Base-by-base conservation (phyloP, 2,113 vertebrate species). In the Lophochroa leadbeateri region DNA sequence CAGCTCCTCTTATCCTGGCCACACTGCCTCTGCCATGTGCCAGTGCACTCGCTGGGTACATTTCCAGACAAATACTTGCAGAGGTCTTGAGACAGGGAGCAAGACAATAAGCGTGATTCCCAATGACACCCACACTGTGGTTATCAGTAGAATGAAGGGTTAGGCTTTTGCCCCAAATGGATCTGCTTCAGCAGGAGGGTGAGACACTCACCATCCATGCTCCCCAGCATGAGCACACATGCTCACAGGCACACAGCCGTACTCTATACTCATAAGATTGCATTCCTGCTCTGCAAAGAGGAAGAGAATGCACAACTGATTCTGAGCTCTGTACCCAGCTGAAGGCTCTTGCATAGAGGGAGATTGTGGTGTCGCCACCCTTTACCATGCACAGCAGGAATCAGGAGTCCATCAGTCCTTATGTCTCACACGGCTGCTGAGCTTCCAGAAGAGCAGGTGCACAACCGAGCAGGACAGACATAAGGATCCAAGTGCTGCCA, bases 71-170 rank as follows among this genome's bases (percentile, higher is more conserved):
- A 86, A 61, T 43, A 19, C 3, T 52, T 68, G 20, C 74, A 61
- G 35, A 76, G 35, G 3, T 47, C 47, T 85, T 27, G 33, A 60
- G 39, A 58, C 11, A 69, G 23, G 20, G 13, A 84, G 29, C 8
- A 61, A 78, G 57, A n/a, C 2, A 2, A 50, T 15, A 41, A 37
- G 5, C 7, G 1, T 13, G 18, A 46, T 11, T 79, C 46, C 14
- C 2, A 4, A 9, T 0, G 0, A 65, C 23, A 27, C 23, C 10
- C 3, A 3, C 29, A 6, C 17, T 27, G 23, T 21, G 19, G 7
- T 70, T 69, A 17, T 47, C 44, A 70, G 5, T 18, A n/a, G 13
- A 76, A 17, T 13, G 17, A 78, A 46, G 17, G 9, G 16, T 53
- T 49, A 52, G 43, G 8, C 13, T 84, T 87, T 82, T 82, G n/a